A percentile compares a stretch with the other conserved stretches of the same genome.
These are phyloP conservation scores for Drosophila ironensis DNA, from an alignment of 1,140 invertebrate species.

Conservation along the genomic window DNA sequence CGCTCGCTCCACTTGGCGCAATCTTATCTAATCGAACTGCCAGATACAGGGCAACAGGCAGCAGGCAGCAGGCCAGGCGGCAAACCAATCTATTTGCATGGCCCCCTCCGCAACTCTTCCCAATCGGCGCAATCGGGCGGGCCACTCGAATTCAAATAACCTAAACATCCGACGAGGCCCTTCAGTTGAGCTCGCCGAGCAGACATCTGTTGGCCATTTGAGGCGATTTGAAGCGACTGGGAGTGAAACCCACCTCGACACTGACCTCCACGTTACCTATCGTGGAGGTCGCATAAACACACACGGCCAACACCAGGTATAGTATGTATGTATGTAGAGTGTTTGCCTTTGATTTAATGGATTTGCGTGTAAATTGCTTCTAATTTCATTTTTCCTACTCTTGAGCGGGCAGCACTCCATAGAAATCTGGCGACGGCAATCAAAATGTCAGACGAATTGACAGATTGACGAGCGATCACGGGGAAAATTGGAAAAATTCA, in stretches of 20 bases:
- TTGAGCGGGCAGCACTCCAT: background rate
- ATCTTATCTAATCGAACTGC: slow-evolving; percentile 39
- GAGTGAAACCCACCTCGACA: slow-evolving; percentile 28
- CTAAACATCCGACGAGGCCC: slow-evolving; percentile 22
- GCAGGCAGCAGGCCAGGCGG: too few species aligned
- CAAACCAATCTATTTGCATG: background rate
- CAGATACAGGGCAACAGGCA: slow-evolving; percentile 36
- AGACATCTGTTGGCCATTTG: slow-evolving; percentile 43
- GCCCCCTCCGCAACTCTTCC: too few species aligned
- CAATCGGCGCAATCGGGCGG: background rate
- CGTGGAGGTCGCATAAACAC: slow-evolving; percentile 40
- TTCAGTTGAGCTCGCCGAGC: background rate
- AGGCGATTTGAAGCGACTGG: slow-evolving; percentile 15
- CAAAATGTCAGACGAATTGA: slow-evolving; percentile 63
- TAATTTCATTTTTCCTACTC: slow-evolving; percentile 38
- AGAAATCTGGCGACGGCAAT: slow-evolving; percentile 49
- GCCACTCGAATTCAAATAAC: slow-evolving; percentile 9
- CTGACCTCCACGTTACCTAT: slow-evolving; percentile 54
- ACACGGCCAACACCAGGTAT: too few species aligned
- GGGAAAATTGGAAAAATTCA: slow-evolving; percentile 8
- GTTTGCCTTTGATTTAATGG: slow-evolving; percentile 46
- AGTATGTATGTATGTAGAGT: too few species aligned
- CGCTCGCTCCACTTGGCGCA: background rate
- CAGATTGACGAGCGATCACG: slow-evolving; percentile 57
- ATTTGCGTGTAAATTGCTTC: slow-evolving; percentile 63